These are phyloP conservation scores for Andricus curvator DNA, from an alignment of 2,888 invertebrate genomes.

Conservation along the genomic window DNA sequence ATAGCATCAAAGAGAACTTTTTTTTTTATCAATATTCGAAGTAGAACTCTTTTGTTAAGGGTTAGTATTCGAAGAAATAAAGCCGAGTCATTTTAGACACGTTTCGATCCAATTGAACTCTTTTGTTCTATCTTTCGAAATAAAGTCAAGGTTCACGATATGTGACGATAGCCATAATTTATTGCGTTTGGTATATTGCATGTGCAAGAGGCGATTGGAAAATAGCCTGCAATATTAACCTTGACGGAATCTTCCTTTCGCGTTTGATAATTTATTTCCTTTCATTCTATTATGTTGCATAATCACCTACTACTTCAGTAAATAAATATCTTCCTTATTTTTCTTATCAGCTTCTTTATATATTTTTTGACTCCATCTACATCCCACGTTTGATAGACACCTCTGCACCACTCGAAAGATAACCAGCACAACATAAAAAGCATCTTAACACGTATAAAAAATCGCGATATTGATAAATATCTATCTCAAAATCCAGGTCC, in stretches of 20 bases:
- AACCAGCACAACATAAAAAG: not conserved
- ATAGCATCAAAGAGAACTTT: not conserved
- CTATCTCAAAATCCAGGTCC: conserved; percentile 27
- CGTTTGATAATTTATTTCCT: not conserved
- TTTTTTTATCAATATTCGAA: no score
- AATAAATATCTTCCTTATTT: no score
- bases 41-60: no score
- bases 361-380: no score
- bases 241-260: not conserved
- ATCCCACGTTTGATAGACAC: not conserved
- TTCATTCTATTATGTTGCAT: no score
- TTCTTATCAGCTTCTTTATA: no score
- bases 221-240: not conserved
- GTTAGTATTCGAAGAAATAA: no score
- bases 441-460: not conserved
- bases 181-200: not conserved
- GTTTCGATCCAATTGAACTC: not conserved
- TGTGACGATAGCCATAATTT: not conserved
- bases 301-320: no score
- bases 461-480: conserved; percentile 8
- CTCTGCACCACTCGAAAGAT: not conserved
- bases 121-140: conserved; percentile 4
- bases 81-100: no score
- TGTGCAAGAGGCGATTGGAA: conserved; percentile 7
- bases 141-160: conserved; percentile 16